Percentiles rank a stretch among this genome's conserved stretches.
phyloP scores from a whole-genome alignment of 2,888 invertebrate genomes.

The Eurois occulta region DNA sequence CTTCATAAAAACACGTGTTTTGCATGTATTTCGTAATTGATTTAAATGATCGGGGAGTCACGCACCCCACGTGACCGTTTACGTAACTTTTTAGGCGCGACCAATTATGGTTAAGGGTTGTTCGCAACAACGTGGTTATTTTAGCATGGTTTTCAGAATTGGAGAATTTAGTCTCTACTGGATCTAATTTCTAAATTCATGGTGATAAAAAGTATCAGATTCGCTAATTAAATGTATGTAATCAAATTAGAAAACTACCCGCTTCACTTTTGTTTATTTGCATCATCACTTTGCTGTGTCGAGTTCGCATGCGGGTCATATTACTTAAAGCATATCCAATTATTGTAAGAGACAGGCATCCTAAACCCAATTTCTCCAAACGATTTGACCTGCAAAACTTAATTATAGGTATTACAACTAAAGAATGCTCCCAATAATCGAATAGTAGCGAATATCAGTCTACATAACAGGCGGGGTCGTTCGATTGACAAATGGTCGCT shows the following conservation, averaged over 20 bases:
- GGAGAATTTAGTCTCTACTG: no score
- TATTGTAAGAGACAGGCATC: not conserved
- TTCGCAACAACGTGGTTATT: not conserved
- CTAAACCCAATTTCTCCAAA: constrained; percentile 2
- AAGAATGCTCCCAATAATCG: constrained; percentile 36
- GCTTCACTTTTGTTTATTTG: not conserved
- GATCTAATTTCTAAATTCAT: not conserved
- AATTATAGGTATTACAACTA: constrained; percentile 41
- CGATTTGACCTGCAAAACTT: constrained; percentile 39
- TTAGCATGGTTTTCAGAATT: not conserved
- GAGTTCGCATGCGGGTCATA: not conserved
- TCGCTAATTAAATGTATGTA: not conserved
- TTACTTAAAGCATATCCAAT: not conserved
- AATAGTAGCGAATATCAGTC: constrained; percentile 54
- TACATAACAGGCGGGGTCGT: constrained; percentile 40
- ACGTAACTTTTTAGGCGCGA: no score
- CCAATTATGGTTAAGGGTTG: no score
- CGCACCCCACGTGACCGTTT: no score
- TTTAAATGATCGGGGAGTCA: no score
- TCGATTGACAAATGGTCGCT: constrained; percentile 66
- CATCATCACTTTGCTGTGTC: no score
- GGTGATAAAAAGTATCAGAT: not conserved
- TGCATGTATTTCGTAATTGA: no score
- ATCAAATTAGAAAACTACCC: constrained; percentile 4
- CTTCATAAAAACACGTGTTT: no score